A percentile compares a stretch with the other conserved stretches of the same genome.
These are phyloP conservation scores for Miniopterus natalensis DNA, from an alignment of 2,113 vertebrate genomes.

Conservation along the genomic window DNA sequence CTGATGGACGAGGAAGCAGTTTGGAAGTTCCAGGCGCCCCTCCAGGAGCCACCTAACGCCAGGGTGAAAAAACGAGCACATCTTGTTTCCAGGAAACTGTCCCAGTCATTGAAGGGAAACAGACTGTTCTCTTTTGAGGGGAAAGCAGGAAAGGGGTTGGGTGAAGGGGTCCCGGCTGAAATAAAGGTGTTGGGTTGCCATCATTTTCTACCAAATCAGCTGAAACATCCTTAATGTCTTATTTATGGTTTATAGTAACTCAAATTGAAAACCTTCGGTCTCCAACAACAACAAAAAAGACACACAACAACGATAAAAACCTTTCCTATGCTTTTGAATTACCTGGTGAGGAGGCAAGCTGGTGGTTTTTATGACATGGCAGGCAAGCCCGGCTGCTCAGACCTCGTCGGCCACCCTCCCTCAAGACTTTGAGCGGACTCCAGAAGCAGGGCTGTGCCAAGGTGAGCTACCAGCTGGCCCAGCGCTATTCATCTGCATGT, in stretches of 20 bases:
- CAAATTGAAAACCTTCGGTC: slow-evolving; percentile 4
- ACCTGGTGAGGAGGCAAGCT: neutral
- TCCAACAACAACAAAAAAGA: neutral
- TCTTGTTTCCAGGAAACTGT: neutral
- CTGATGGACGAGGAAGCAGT: neutral
- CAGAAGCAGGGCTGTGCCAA: neutral
- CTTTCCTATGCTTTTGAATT: neutral
- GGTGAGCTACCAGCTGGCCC: neutral
- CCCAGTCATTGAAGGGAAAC: neutral
- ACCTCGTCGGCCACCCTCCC: neutral
- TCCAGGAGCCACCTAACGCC: neutral
- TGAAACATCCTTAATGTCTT: neutral
- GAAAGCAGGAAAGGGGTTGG: neutral
- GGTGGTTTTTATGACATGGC: neutral
- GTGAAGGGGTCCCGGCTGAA: neutral
- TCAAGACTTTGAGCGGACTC: too few relatives aligned
- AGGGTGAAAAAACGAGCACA: neutral
- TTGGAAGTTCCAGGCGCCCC: neutral
- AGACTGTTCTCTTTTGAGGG: neutral
- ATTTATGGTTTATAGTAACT: neutral
- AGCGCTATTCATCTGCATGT: neutral
- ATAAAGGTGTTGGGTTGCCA: neutral
- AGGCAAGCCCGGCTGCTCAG: neutral
- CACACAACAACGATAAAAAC: neutral
- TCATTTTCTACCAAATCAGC: neutral